A percentile compares a stretch with the other conserved stretches of the same genome.
Conservation (phyloP, 2,888 invertebrate species). For the Cacoxenus indagator region DNA sequence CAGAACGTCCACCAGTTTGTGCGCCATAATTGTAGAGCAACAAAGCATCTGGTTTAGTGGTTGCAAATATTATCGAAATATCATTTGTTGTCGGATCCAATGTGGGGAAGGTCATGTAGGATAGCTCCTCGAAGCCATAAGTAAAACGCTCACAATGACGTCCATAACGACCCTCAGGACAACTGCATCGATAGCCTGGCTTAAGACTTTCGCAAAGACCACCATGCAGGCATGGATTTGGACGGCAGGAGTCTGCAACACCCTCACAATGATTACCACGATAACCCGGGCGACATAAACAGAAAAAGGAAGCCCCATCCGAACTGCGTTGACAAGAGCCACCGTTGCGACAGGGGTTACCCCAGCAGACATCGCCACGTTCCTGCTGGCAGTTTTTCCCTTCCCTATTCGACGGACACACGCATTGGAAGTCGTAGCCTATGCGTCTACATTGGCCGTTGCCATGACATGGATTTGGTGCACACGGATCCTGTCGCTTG, state of each 20-base stretch:
- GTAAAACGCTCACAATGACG: constrained; percentile 92
- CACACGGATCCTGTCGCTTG: constrained; percentile 90
- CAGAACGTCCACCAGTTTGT: constrained; percentile 89
- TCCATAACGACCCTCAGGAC: constrained; percentile 90
- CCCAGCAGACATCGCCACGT: constrained; percentile 86
- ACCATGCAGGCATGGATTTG: constrained; percentile 92
- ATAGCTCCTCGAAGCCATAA: constrained; percentile 89
- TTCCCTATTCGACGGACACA: constrained; percentile 83
- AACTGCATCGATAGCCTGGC: constrained; percentile 88
- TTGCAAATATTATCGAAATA: constrained; percentile 91
- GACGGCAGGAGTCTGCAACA: constrained; percentile 89
- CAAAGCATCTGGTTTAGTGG: constrained; percentile 87
- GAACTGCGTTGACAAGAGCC: constrained; percentile 92
- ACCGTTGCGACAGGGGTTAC: constrained; percentile 90
- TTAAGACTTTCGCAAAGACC: constrained; percentile 91
- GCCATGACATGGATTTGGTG: constrained; percentile 88
- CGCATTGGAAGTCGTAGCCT: constrained; percentile 87
- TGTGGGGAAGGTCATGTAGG: constrained; percentile 89
- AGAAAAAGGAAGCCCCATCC: constrained; percentile 90
- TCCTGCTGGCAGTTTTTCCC: constrained; percentile 89
- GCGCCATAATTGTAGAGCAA: constrained; percentile 93
- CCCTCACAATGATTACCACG: constrained; percentile 92
- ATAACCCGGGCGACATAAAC: constrained; percentile 91
- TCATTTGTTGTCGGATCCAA: constrained; percentile 91
- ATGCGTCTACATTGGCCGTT: constrained; percentile 88